Conservation (phyloP, 1,140 invertebrate species). For the Drosophila saltans region DNA sequence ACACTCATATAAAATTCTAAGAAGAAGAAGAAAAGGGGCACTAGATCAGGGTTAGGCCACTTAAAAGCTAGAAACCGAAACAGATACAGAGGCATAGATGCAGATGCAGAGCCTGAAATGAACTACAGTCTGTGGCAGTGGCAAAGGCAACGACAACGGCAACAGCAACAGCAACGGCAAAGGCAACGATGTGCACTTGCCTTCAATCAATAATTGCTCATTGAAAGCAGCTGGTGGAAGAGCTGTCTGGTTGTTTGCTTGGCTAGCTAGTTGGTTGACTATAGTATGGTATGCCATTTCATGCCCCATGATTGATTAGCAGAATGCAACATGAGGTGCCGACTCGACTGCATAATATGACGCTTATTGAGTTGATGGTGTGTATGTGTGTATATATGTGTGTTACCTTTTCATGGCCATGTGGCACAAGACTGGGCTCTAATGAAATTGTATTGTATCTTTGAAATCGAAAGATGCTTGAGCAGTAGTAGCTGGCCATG, state of each 20-base stretch:
- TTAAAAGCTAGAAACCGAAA: slow-evolving; percentile 41
- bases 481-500: slow-evolving; percentile 6
- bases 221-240: slow-evolving; percentile 75
- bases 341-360: slow-evolving; percentile 72
- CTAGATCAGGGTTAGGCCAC: slow-evolving; percentile 75
- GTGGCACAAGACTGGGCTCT: slow-evolving; percentile 39
- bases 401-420: slow-evolving; percentile 54
- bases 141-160: neutral
- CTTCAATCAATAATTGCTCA: slow-evolving; percentile 81
- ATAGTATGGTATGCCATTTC: slow-evolving; percentile 11
- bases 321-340: slow-evolving; percentile 76
- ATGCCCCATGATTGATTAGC: slow-evolving; percentile 74
- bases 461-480: slow-evolving; percentile 54
- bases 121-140: neutral
- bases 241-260: slow-evolving; percentile 45
- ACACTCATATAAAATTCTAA: neutral
- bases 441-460: slow-evolving; percentile 57
- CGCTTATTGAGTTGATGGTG: slow-evolving; percentile 54
- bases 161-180: neutral
- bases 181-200: slow-evolving; percentile 63
- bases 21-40: slow-evolving; percentile 46
- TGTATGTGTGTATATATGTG: slow-evolving; percentile 16
- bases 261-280: neutral
- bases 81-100: neutral
- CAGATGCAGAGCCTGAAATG: neutral